Base-by-base conservation (phyloP, 2,888 invertebrate species). In the Chesias legatella region DNA sequence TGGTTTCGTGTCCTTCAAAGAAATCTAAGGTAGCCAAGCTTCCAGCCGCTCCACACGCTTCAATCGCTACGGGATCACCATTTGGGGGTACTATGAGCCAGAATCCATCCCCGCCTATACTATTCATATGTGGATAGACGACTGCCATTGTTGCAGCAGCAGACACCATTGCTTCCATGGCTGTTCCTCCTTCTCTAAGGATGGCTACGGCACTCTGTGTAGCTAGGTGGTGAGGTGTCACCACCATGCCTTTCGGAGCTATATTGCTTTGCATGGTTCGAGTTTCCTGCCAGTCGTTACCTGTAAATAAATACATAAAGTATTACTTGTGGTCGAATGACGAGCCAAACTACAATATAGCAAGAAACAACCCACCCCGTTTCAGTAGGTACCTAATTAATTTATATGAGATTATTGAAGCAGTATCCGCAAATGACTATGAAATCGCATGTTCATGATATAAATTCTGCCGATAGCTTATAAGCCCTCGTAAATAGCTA, bases 81-180 rank as follows among this genome's bases (percentile, higher is more conserved):
- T 68, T 51, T 6, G 86, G 86, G 9, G 85, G 83, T 6, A 83
- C 33, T 7, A 86, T 85, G 0, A 86, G 69, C 86, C 85, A 86
- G 50, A 82, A 82, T 0, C 79, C 69, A 43, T 86, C 86, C 1
- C 86, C 85, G 1, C 85, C 86, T 17, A 86, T 80, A 34, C 76
- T 60, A 46, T 81, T 85, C 83, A 82, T 82, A 32, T 85, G 82
- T 10, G 86, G 86, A 33, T 81, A 84, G 0, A 84, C 79, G 1
- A 86, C 84, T 1, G 83, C 62, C 23, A 84, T 60, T 0, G 84
- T 85, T 1, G 86, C 85, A 7, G 86, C 86, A 4, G 85, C 86
- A 10, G 83, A 71, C 0, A 86, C 75, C 48, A 72, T 76, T 1
- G 86, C 86, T 57, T 85, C 85, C 35, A 86, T 79, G 1, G 85